Percentiles rank a stretch among this genome's conserved stretches.
These are phyloP conservation scores for Amorpha juglandis DNA, from an alignment of 2,888 invertebrate genomes.

Conservation along the genomic window DNA sequence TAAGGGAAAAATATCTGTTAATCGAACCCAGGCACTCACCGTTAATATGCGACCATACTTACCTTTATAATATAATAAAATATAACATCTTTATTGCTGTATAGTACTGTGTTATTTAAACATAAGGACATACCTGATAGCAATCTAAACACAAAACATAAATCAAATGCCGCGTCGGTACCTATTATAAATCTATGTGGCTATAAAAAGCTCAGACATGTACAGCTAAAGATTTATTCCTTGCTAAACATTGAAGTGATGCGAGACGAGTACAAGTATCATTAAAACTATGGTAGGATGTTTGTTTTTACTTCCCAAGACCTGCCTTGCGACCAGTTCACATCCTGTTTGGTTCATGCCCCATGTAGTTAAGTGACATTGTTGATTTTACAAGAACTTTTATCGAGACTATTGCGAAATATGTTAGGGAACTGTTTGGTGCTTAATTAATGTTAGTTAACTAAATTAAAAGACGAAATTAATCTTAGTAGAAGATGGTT, in stretches of 20 bases:
- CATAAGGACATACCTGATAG: background rate
- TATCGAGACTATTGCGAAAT: background rate
- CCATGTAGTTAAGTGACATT: slow-evolving; percentile 24
- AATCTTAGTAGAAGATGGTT: no score
- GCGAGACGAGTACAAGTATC: slow-evolving; percentile 8
- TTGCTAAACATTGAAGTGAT: slow-evolving; percentile 12
- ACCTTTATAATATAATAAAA: background rate
- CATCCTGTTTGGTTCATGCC: slow-evolving; percentile 38
- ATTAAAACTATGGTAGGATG: slow-evolving; percentile 33
- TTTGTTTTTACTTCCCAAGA: slow-evolving; percentile 38
- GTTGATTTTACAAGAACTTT: slow-evolving; percentile 20
- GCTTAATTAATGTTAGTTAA: background rate
- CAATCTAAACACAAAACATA: background rate
- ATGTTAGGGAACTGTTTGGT: background rate
- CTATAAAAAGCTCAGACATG: background rate
- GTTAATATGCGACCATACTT: no score
- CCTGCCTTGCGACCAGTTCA: slow-evolving; percentile 39
- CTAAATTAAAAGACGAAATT: background rate
- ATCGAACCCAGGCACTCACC: no score
- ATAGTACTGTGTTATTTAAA: background rate
- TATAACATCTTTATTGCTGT: background rate
- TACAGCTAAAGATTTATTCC: slow-evolving; percentile 20
- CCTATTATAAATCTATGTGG: slow-evolving; percentile 1
- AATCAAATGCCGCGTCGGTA: background rate
- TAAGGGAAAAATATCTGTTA: no score